A percentile compares a stretch with the other conserved stretches of the same genome.
Conservation (phyloP, 2,888 invertebrate genomes). For the Hemithea aestivaria region DNA sequence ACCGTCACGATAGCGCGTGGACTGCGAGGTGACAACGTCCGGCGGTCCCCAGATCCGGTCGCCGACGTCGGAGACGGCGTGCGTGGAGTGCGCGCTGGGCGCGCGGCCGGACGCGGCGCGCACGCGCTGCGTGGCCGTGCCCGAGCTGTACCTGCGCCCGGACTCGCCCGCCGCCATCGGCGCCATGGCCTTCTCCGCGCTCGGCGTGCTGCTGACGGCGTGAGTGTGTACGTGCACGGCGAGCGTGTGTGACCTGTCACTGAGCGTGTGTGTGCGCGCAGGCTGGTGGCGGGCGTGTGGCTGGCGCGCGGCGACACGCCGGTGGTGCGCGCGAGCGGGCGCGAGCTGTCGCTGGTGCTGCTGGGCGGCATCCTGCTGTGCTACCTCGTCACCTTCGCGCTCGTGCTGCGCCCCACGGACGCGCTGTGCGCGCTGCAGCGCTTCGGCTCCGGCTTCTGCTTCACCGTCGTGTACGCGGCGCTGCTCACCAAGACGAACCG, state of each 20-base stretch:
- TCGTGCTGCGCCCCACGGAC: slow-evolving; percentile 91
- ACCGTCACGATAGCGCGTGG: background rate
- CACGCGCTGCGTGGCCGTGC: slow-evolving; percentile 84
- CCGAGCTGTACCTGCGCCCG: slow-evolving; percentile 88
- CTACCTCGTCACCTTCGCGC: slow-evolving; percentile 94
- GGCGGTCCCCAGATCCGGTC: slow-evolving; percentile 84
- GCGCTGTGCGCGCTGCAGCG: slow-evolving; percentile 93
- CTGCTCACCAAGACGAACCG: slow-evolving; percentile 98
- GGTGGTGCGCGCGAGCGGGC: slow-evolving; percentile 95
- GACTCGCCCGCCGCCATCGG: slow-evolving; percentile 93
- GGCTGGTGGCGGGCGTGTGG: slow-evolving; percentile 87
- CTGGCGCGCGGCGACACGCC: slow-evolving; percentile 93
- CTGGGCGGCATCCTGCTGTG: slow-evolving; percentile 93
- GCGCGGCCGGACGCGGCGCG: slow-evolving; percentile 88
- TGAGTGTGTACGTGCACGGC: slow-evolving; percentile 42
- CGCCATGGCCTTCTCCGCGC: slow-evolving; percentile 91
- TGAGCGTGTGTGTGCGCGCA: slow-evolving; percentile 24
- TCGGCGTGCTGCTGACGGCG: slow-evolving; percentile 89
- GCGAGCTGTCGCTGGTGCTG: slow-evolving; percentile 93
- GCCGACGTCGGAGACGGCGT: slow-evolving; percentile 88
- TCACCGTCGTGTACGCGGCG: slow-evolving; percentile 98
- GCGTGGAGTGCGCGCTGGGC: slow-evolving; percentile 88
- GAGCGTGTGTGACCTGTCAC: background rate
- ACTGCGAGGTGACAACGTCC: slow-evolving; percentile 43
- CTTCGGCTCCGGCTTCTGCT: slow-evolving; percentile 95